phyloP scores from a whole-genome alignment of 2,797 vertebrate genomes.

The Enteromius trimaculatus region DNA sequence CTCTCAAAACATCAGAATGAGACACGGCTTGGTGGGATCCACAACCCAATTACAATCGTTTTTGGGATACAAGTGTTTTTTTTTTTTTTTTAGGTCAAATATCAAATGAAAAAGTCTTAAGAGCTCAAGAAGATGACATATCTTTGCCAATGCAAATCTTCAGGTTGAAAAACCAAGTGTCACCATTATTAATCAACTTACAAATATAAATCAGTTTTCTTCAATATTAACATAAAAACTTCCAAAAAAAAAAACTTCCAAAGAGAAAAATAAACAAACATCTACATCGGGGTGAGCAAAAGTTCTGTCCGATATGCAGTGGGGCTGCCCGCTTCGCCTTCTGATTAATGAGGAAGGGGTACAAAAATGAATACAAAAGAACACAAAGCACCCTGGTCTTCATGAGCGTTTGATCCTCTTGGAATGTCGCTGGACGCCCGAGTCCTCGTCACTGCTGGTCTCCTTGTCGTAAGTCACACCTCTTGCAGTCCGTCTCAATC shows the following conservation, averaged over 20 bases:
- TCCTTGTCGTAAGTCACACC: slow-evolving; percentile 34
- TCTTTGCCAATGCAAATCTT: slow-evolving; percentile 59
- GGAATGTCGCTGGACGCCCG: slow-evolving; percentile 78
- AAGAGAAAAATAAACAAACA: slow-evolving; percentile 58
- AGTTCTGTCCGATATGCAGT: slow-evolving; percentile 14
- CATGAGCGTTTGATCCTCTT: slow-evolving; percentile 80
- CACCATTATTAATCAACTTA: slow-evolving; percentile 77
- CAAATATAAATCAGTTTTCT: slow-evolving; percentile 84
- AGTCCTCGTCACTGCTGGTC: slow-evolving; percentile 75
- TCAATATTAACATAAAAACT: slow-evolving; percentile 75
- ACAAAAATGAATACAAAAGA: slow-evolving; percentile 12
- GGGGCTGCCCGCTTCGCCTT: slow-evolving; percentile 24
- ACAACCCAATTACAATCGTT: slow-evolving; percentile 27
- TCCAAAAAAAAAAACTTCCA: slow-evolving; percentile 37
- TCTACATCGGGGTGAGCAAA: slow-evolving; percentile 44
- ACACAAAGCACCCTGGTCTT: slow-evolving; percentile 66
- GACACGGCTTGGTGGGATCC: slow-evolving; percentile 7
- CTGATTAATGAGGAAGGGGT: slow-evolving; percentile 24
- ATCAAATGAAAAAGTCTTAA: slow-evolving; percentile 65
- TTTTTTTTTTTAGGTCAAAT: slow-evolving; percentile 46
- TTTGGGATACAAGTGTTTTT: not conserved
- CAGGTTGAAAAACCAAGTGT: slow-evolving; percentile 57
- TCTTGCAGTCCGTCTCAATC: slow-evolving; percentile 58
- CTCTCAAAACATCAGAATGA: slow-evolving; percentile 28
- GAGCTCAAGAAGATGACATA: slow-evolving; percentile 67